These are phyloP conservation scores for Apteryx mantelli DNA, from an alignment of 2,113 vertebrate genomes.

Conservation along the genomic window DNA sequence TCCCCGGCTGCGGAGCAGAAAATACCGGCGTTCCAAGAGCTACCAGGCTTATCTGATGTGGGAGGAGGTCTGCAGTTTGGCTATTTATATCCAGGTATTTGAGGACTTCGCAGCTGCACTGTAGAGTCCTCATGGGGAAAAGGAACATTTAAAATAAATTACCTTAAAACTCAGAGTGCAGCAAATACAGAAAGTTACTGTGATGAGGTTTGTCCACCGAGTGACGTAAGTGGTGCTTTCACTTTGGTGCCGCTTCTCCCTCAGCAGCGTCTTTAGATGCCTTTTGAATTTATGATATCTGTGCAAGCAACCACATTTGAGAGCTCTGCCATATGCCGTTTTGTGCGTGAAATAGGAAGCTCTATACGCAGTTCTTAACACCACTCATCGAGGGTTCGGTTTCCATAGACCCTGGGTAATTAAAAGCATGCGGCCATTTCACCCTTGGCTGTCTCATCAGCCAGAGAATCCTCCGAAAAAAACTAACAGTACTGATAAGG, in stretches of 20 bases:
- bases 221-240: not conserved
- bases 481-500: not conserved
- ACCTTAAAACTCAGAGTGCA: not conserved
- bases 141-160: not conserved
- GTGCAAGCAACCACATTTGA: not conserved
- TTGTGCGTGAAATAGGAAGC: not conserved
- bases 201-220: accelerated
- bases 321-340: not conserved
- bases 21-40: conserved; percentile 56
- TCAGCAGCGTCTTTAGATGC: accelerated
- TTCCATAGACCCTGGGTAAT: not conserved
- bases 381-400: not conserved
- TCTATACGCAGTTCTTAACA: not conserved
- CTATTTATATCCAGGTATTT: conserved; percentile 60
- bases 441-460: not conserved
- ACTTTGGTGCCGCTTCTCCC: not conserved
- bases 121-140: not conserved
- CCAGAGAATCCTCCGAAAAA: not conserved
- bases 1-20: not conserved
- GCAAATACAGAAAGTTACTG: not conserved
- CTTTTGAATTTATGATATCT: not conserved
- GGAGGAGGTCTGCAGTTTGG: not conserved
- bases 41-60: conserved; percentile 1
- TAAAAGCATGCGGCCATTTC: not conserved
- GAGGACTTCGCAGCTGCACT: conserved; percentile 30